phyloP scores from a whole-genome alignment of 2,113 vertebrate species.

The Oxygymnocypris stewartii region DNA sequence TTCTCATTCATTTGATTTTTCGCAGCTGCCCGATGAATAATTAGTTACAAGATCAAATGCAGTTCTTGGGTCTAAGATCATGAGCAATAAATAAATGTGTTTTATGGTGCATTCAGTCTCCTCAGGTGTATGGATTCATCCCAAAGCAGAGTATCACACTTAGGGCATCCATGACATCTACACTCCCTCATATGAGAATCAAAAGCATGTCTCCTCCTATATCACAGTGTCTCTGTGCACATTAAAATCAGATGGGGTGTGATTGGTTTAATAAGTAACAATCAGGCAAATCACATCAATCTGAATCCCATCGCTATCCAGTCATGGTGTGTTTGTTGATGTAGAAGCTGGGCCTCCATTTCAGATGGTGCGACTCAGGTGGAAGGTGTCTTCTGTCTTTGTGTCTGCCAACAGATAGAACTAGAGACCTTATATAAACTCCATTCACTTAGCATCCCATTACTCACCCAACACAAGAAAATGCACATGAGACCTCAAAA shows the following conservation, averaged over 20 bases:
- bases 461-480: background rate
- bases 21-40: background rate
- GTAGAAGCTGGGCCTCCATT: conserved; percentile 46
- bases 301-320: conserved; percentile 48
- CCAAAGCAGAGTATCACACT: background rate
- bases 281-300: conserved; percentile 56
- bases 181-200: background rate
- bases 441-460: background rate
- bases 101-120: background rate
- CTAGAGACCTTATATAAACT: conserved; percentile 43
- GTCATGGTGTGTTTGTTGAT: conserved; percentile 66
- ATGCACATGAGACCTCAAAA: background rate
- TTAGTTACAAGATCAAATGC: background rate
- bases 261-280: conserved; percentile 59
- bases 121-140: conserved; percentile 3
- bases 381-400: conserved; percentile 47
- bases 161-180: background rate
- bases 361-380: conserved; percentile 55
- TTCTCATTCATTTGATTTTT: background rate
- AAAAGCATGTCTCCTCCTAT: conserved; percentile 20
- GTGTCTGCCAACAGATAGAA: conserved; percentile 39
- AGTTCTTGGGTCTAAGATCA: background rate
- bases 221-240: conserved; percentile 37
- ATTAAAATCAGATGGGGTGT: conserved; percentile 50
- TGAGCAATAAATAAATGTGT: background rate